Conservation (phyloP, 1,140 invertebrate genomes). For the Dermatophagoides farinae region DNA sequence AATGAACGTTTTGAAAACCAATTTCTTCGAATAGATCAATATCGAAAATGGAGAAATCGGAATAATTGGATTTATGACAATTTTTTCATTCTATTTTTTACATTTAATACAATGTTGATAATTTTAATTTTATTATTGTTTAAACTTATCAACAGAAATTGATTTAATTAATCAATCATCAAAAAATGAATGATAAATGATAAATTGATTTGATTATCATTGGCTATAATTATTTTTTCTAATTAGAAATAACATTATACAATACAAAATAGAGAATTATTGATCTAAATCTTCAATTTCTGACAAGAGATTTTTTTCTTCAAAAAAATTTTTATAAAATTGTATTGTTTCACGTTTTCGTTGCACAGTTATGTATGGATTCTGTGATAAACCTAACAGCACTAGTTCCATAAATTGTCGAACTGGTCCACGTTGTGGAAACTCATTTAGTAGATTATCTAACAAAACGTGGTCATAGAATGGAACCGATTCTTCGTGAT, state of each 20-base stretch:
- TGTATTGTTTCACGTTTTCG: constrained; percentile 73
- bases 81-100: background rate
- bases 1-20: constrained; percentile 45
- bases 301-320: constrained; percentile 37
- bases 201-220: background rate
- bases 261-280: no score
- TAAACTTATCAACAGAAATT: no score
- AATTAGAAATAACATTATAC: background rate
- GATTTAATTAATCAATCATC: background rate
- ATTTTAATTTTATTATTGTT: background rate
- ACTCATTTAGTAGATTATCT: constrained; percentile 67
- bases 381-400: constrained; percentile 76
- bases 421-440: constrained; percentile 67
- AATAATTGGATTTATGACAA: no score
- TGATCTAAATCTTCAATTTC: no score
- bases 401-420: constrained; percentile 94
- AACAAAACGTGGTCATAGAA: constrained; percentile 86
- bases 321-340: constrained; percentile 83
- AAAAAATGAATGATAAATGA: background rate
- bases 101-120: background rate
- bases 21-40: constrained; percentile 41
- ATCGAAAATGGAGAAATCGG: constrained; percentile 34
- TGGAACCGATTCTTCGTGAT: constrained; percentile 51
- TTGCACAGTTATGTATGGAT: constrained; percentile 63
- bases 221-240: background rate